A percentile compares a stretch with the other conserved stretches of the same genome.
These are phyloP conservation scores for Erythrocercus mccallii DNA, from an alignment of 2,113 vertebrate genomes.

Conservation along the genomic window DNA sequence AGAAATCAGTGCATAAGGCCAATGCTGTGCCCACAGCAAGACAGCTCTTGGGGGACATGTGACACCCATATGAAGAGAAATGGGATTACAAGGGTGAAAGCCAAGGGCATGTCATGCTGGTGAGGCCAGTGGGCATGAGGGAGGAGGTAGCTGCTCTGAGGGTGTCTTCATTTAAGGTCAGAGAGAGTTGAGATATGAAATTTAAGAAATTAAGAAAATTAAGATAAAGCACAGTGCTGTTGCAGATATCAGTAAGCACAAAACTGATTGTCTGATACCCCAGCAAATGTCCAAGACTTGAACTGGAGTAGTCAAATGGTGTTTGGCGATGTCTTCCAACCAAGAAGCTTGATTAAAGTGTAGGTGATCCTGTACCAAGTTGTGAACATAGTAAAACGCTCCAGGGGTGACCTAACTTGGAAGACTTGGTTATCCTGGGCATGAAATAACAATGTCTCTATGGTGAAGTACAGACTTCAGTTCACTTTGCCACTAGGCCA, in stretches of 20 bases:
- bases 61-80: accelerated
- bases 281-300: accelerated
- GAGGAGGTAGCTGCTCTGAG: neutral
- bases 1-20: accelerated
- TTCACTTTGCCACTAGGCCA: neutral
- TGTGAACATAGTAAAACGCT: neutral
- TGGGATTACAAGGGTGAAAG: neutral
- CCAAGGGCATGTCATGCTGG: accelerated
- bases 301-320: no score
- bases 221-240: neutral
- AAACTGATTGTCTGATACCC: neutral
- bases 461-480: neutral
- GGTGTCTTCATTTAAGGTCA: no score
- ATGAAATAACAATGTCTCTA: no score
- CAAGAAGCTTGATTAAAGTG: neutral
- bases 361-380: neutral
- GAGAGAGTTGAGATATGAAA: neutral
- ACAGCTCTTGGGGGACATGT: no score
- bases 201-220: no score
- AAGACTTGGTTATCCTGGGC: neutral
- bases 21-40: accelerated
- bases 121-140: neutral
- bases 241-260: neutral
- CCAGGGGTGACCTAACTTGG: neutral
- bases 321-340: neutral